Evolutionary conservation across 1,140 invertebrate genomes (phyloP), one percentile per base, ranked within the genome.

Genomic region (Neodiprion pinetum): DNA sequence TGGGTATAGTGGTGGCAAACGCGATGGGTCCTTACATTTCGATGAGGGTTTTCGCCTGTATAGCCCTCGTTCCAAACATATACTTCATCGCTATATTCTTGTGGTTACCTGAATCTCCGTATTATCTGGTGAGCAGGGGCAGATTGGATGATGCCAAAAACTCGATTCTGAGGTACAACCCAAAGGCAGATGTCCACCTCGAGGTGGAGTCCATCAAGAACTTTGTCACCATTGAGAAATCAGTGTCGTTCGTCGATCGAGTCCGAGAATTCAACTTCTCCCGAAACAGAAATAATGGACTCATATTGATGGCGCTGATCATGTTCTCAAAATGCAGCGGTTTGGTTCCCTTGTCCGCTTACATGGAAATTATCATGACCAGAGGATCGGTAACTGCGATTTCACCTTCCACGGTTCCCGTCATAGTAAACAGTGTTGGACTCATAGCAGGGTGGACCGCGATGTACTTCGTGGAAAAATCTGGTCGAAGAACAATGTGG

Each of bases 41-140:
- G 12, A 84, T 88, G 81, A 79, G 84, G 67, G 65, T 81, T 67
- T 88, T 84, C 76, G 81, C 80, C 7, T 88, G 87, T 77, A 77
- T 84, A 23, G 81, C 83, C 70, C 74, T 88, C 14, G 72, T 82
- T 1, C 78, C 89, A 47, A 89, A 88, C 72, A 77, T 88, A 17
- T 69, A 91, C 21, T 89, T 89, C 73, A 80, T 90, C 49, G 23
- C 89, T n/a, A 75, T 88, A 7, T 88, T 91, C 82, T 75, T 85
- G 7, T 72, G 87, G 12, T 85, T 91, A 72, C 91, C 91, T 5
- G 91, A 92, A 82, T 90, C 91, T 17, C 91, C 91, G 9, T 84
- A 87, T 71, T 82, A 88, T 78, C 80, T 86, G 71, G 77, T 88
- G 11, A 74, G 81, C 40, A 80, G 77, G 0, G 83, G 81, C 7